Conservation (phyloP, 2,113 vertebrate species). For the Platichthys stellatus region DNA sequence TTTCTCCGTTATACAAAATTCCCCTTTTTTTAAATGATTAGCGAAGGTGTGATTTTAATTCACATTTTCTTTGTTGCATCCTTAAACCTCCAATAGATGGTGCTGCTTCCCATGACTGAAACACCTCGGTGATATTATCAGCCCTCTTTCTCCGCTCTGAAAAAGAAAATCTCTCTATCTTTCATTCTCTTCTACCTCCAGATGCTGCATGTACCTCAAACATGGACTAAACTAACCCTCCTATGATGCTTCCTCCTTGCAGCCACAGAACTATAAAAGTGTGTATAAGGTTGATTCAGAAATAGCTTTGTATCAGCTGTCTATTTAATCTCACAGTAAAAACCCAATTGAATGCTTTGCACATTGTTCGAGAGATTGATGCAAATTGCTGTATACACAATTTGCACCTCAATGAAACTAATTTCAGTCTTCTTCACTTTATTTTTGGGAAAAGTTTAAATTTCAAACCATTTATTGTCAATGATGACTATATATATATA, state of each 20-base stretch:
- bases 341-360: too few species aligned
- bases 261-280: conserved; percentile 6
- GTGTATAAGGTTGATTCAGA: not conserved
- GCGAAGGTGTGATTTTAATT: conserved; percentile 3
- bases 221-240: conserved; percentile 28
- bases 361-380: not conserved
- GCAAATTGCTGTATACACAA: not conserved
- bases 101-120: conserved; percentile 68
- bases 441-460: not conserved
- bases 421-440: not conserved
- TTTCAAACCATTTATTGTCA: not conserved
- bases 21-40: conserved; percentile 10
- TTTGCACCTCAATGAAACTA: not conserved
- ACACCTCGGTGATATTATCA: not conserved
- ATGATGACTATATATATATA: not conserved
- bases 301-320: not conserved
- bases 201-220: conserved; percentile 33
- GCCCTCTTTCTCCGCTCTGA: conserved; percentile 18
- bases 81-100: conserved; percentile 73
- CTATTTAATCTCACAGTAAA: too few species aligned
- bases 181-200: conserved; percentile 28
- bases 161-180: conserved; percentile 41
- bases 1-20: not conserved
- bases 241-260: not conserved
- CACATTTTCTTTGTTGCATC: conserved; percentile 3